Percentiles rank a stretch among this genome's conserved stretches.
These are phyloP conservation scores for Imbricaverruca yamaguchii DNA, from an alignment of 2,888 invertebrate species.

Conservation along the genomic window DNA sequence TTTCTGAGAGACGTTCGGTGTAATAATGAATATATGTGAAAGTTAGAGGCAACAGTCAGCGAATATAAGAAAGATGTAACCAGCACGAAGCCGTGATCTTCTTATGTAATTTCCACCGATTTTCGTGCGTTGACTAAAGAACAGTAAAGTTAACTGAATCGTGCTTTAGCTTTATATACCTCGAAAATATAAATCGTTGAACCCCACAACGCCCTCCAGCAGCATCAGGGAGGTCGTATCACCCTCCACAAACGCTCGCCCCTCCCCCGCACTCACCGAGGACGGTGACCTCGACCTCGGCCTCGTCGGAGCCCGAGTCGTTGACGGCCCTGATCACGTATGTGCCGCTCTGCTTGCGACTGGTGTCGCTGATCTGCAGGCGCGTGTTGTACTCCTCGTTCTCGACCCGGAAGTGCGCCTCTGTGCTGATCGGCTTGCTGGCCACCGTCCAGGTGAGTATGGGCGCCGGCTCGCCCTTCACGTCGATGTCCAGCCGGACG, in stretches of 20 bases:
- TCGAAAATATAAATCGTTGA: too few relatives aligned
- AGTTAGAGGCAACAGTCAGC: conserved; percentile 32
- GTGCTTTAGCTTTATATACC: too few relatives aligned
- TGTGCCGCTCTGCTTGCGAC: conserved; percentile 76
- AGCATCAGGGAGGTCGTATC: too few relatives aligned
- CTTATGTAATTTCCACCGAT: too few relatives aligned
- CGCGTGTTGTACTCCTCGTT: conserved; percentile 89
- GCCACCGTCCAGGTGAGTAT: conserved; percentile 70
- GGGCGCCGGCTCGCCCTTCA: conserved; percentile 95
- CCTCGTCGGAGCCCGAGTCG: conserved; percentile 86
- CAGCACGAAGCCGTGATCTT: too few relatives aligned
- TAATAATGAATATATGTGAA: background rate
- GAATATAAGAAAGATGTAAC: too few relatives aligned
- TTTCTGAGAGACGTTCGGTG: background rate
- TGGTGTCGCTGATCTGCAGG: conserved; percentile 67
- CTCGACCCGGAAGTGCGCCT: conserved; percentile 30
- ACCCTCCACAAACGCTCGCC: too few relatives aligned
- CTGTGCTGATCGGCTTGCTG: conserved; percentile 43
- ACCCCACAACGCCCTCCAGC: too few relatives aligned
- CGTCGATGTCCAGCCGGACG: conserved; percentile 81
- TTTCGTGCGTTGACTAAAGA: too few relatives aligned
- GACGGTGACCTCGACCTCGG: conserved; percentile 82
- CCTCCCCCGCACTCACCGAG: conserved; percentile 50
- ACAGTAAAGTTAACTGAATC: too few relatives aligned
- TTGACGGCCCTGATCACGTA: conserved; percentile 90